These are phyloP conservation scores for Mesoligia furuncula DNA, from an alignment of 2,888 invertebrate species.

Conservation along the genomic window DNA sequence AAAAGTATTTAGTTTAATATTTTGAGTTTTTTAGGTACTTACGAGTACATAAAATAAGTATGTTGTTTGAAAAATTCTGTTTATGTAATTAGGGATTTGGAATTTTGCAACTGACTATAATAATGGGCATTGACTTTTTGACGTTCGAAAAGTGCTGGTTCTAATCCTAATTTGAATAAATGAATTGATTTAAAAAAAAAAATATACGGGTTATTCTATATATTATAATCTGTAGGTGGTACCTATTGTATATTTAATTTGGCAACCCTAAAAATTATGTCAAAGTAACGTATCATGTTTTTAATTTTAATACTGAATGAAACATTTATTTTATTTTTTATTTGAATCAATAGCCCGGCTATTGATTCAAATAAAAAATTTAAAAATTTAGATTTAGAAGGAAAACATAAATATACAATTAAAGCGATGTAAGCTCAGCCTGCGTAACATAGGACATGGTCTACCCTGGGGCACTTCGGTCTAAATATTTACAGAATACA, in stretches of 20 bases:
- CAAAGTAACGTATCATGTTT: slow-evolving; percentile 30
- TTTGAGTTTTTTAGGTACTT: too few relatives aligned
- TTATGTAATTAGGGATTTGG: slow-evolving; percentile 1
- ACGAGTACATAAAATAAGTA: too few relatives aligned
- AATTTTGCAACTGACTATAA: background rate
- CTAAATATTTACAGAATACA: slow-evolving; percentile 25
- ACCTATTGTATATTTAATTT: slow-evolving; percentile 18
- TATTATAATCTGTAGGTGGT: background rate
- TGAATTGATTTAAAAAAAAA: too few relatives aligned
- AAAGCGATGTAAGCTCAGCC: slow-evolving; percentile 21
- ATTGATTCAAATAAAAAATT: too few relatives aligned
- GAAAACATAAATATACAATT: slow-evolving; percentile 42
- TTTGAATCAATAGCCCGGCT: slow-evolving; percentile 25
- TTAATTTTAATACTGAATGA: too few relatives aligned
- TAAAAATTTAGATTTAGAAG: too few relatives aligned
- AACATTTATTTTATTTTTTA: too few relatives aligned
- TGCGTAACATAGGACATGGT: slow-evolving; percentile 11
- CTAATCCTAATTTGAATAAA: too few relatives aligned
- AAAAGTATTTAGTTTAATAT: too few relatives aligned
- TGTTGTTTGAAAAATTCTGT: background rate
- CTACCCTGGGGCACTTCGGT: slow-evolving; percentile 8
- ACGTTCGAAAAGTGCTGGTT: too few relatives aligned
- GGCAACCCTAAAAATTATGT: slow-evolving; percentile 19
- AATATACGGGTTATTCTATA: too few relatives aligned
- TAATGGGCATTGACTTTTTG: too few relatives aligned